Percentiles rank a stretch among this genome's conserved stretches.
Conservation (phyloP, 2,888 invertebrate genomes). For the Folsomia candida region DNA sequence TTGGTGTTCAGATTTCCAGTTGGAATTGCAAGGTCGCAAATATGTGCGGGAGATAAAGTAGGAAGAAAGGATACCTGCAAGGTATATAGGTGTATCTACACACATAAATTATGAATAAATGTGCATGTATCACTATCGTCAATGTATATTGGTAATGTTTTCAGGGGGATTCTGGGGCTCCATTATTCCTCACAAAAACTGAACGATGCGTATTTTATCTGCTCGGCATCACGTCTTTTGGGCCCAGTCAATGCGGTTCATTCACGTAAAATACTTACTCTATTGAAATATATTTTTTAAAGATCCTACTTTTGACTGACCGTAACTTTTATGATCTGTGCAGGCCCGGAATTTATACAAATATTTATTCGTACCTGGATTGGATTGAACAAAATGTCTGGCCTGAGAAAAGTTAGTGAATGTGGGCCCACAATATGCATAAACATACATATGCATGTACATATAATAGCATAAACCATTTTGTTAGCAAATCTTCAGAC, state of each 20-base stretch:
- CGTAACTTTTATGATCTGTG: too few relatives aligned
- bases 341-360: constrained; percentile 42
- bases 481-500: too few relatives aligned
- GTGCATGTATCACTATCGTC: background rate
- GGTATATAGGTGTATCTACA: constrained; percentile 17
- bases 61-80: constrained; percentile 38
- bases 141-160: background rate
- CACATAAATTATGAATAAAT: background rate
- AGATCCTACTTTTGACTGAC: too few relatives aligned
- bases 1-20: constrained; percentile 33
- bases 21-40: constrained; percentile 41
- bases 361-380: constrained; percentile 41
- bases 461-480: too few relatives aligned
- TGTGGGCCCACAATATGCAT: too few relatives aligned
- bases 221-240: constrained; percentile 38
- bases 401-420: constrained; percentile 17
- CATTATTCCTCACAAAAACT: constrained; percentile 18
- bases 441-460: too few relatives aligned
- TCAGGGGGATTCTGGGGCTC: constrained; percentile 38
- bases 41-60: constrained; percentile 38
- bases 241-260: constrained; percentile 36
- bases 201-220: constrained; percentile 29
- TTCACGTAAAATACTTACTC: too few relatives aligned
- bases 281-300: too few relatives aligned
- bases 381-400: constrained; percentile 44